Base-by-base conservation (phyloP, 2,888 invertebrate species). In the Loripinus fragilis region DNA sequence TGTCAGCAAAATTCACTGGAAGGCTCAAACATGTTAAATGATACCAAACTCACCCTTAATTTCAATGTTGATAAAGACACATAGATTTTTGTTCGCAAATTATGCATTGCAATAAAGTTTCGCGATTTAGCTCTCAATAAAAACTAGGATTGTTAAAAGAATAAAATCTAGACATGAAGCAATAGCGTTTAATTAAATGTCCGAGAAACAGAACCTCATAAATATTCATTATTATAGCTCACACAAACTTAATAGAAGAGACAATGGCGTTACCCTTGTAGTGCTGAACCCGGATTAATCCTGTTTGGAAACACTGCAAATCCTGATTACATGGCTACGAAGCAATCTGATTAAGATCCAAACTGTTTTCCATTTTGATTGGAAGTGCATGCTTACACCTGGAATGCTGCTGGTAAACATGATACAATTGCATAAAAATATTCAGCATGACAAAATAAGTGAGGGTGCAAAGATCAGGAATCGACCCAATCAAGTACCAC, bases 101-200 rank as follows among this genome's bases (percentile, higher is more conserved):
- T 55, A 55, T 25, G 7, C n/a, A 55, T 55, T 55, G 55, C 15
- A 55, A 55, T 55, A 25, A 55, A 55, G 5, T 55, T 55, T 23
- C 28, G 23, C 7, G 7, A 23, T 23, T 25, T 23, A 23, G 55
- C 7, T 28, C 28, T 28, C 25, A 55, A 55, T 55, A 55, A 25
- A 55, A 55, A 38, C n/a, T 2, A 23, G 55, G 55, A 55, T 55
- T 55, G 55, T 8, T 25, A 55, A 55, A 55, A 25, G 5, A 55
- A 55, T 55, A 55, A 55, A 55, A 55, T 28, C 55, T 55, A 55
- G 28, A 55, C 55, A 55, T 23, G 25, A 28, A 10, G 55, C 28
- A 28, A 55, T 55, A 55, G 25, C 25, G 28, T 55, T 55, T 55
- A 23, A 55, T 55, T 28, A 25, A 28, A 28, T 3, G 28, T 10